Evolutionary conservation across 1,140 invertebrate genomes (phyloP), one percentile per base, ranked within the genome.

Genomic region (Eupristina koningsbergeri): DNA sequence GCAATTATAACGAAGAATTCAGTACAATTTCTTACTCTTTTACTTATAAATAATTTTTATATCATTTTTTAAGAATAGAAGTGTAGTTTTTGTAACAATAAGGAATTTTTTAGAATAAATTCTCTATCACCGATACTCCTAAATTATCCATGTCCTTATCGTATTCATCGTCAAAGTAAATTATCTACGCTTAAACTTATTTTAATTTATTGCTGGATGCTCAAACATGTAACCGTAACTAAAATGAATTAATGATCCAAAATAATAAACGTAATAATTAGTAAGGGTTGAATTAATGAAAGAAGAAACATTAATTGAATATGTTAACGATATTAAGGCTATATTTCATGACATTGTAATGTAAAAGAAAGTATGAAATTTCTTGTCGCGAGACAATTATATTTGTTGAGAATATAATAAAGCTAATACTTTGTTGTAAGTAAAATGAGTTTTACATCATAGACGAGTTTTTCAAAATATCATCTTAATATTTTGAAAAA

Each of bases 181-280:
- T 74, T 41, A 81, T 26, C 19, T 63, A 22, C 13, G 69, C 80
- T 81, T 63, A 3, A 74, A 74, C 36, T 74, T 58, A 81, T 39
- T 53, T 41, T 36, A 63, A 8, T 29, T 63, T 63, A 63, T 13
- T 58, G 53, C 15, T n/a, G n/a, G n/a, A n/a, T n/a, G n/a, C n/a
- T n/a, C n/a, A n/a, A n/a, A n/a, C n/a, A n/a, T n/a, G n/a, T n/a
- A n/a, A n/a, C n/a, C n/a, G n/a, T n/a, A n/a, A n/a, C n/a, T n/a
- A n/a, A n/a, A n/a, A n/a, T n/a, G n/a, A n/a, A n/a, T n/a, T n/a
- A n/a, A n/a, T n/a, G n/a, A n/a, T n/a, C n/a, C n/a, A n/a, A n/a
- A n/a, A n/a, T n/a, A 58, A 45, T 53, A 63, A 63, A 13, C 61
- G 2, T 29, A 36, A 19, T 45, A 69, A 34, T 69, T 61, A 81